Evolutionary conservation across 2,888 invertebrate species (phyloP).

Genomic region (Platycheirus rosarum): DNA sequence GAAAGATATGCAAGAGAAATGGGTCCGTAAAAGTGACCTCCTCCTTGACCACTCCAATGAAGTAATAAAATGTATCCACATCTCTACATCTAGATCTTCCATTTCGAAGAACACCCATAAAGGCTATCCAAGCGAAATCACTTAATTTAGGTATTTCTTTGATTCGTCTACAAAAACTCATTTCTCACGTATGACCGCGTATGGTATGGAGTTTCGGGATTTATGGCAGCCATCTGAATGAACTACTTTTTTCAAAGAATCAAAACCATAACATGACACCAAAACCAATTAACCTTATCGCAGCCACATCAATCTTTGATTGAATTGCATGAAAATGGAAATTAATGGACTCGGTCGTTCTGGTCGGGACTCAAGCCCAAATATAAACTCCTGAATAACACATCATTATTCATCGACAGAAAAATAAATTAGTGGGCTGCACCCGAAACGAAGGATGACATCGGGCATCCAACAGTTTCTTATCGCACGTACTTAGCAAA

Average conservation of each 20-base stretch:
- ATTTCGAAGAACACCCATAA: conserved; percentile 64
- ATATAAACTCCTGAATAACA: conserved; percentile 43
- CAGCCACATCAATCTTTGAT: conserved; percentile 55
- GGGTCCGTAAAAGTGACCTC: conserved; percentile 35
- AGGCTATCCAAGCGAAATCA: conserved; percentile 16
- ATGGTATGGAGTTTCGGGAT: conserved; percentile 15
- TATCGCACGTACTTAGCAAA: conserved; percentile 68
- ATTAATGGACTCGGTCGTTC: conserved; percentile 41
- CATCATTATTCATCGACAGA: conserved; percentile 64
- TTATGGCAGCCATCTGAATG: conserved; percentile 47
- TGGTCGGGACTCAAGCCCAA: conserved; percentile 14
- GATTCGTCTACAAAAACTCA: conserved; percentile 28
- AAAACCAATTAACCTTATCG: conserved; percentile 69
- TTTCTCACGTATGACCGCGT: conserved; percentile 44
- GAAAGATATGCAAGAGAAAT: conserved; percentile 30
- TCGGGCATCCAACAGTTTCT: conserved; percentile 32
- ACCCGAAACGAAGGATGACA: conserved; percentile 45
- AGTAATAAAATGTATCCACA: conserved; percentile 65
- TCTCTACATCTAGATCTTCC: conserved; percentile 2
- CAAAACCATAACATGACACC: conserved; percentile 68
- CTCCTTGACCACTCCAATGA: conserved; percentile 24
- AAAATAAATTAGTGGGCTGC: conserved; percentile 65
- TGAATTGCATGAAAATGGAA: conserved; percentile 31
- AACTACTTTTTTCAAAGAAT: conserved; percentile 61
- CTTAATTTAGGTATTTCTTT: conserved; percentile 44